Conservation (phyloP, 2,113 vertebrate species). For the Ceyx melanurus region DNA sequence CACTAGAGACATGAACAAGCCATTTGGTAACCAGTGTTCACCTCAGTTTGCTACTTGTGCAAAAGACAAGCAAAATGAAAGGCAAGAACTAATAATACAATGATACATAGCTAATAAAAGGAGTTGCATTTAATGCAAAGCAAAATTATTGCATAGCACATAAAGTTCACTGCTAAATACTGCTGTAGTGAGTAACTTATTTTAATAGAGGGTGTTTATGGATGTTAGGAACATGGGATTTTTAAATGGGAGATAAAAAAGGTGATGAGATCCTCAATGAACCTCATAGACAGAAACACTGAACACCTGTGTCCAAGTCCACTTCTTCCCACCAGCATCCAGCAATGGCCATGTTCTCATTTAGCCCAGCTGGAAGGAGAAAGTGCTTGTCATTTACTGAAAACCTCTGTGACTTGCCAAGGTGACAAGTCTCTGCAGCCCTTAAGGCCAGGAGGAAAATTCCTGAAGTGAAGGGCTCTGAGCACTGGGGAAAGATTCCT, state of each 20-base stretch:
- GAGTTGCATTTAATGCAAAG: background rate
- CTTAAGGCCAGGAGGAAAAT: background rate
- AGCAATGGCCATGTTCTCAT: background rate
- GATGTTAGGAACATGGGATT: background rate
- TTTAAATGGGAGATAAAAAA: background rate
- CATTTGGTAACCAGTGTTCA: background rate
- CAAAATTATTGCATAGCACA: background rate
- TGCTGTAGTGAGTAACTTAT: background rate
- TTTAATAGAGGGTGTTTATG: accelerated
- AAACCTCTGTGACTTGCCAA: background rate
- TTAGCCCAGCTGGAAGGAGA: background rate
- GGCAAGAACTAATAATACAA: background rate
- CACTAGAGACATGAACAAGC: background rate
- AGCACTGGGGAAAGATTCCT: background rate
- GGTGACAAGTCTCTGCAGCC: background rate
- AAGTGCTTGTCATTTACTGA: background rate
- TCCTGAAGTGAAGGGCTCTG: background rate
- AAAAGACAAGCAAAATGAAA: background rate
- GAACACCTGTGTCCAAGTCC: background rate
- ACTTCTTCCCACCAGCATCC: background rate
- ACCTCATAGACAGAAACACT: background rate
- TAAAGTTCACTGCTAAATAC: background rate
- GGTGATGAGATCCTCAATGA: background rate
- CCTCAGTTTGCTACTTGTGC: background rate
- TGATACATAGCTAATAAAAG: background rate